Conservation (phyloP, 2,888 invertebrate genomes). For the Pyralis farinalis region DNA sequence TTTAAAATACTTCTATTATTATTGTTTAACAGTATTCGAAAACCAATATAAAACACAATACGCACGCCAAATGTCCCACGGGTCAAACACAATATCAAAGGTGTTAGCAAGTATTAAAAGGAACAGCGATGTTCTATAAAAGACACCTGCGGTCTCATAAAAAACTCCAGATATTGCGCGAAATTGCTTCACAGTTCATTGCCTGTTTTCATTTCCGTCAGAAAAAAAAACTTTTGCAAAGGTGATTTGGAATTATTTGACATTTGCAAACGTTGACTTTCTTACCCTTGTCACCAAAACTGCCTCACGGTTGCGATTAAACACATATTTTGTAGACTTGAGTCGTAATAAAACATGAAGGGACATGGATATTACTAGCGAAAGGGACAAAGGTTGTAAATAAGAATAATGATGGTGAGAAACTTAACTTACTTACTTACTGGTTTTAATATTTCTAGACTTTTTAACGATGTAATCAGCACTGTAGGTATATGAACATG, state of each 20-base stretch:
- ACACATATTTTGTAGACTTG: slow-evolving; percentile 23
- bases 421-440: too few species aligned
- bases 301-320: slow-evolving; percentile 31
- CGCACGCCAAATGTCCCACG: background rate
- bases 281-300: slow-evolving; percentile 44
- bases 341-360: slow-evolving; percentile 19
- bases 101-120: slow-evolving; percentile 46
- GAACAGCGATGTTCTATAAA: slow-evolving; percentile 53
- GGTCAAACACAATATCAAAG: slow-evolving; percentile 37
- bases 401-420: slow-evolving; percentile 1
- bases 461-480: too few species aligned
- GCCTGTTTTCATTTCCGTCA: slow-evolving; percentile 40
- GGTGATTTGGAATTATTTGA: slow-evolving; percentile 39
- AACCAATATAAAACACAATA: background rate
- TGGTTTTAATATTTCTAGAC: too few species aligned
- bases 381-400: slow-evolving; percentile 8
- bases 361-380: slow-evolving; percentile 17
- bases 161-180: slow-evolving; percentile 48
- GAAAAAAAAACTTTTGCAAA: slow-evolving; percentile 27
- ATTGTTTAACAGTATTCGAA: background rate
- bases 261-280: slow-evolving; percentile 41
- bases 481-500: too few species aligned
- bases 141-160: slow-evolving; percentile 63
- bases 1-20: too few species aligned
- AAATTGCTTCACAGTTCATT: slow-evolving; percentile 49